Percentiles rank a stretch among this genome's conserved stretches.
phyloP scores from a whole-genome alignment of 2,797 vertebrate species.

The Glyptemys insculpta region DNA sequence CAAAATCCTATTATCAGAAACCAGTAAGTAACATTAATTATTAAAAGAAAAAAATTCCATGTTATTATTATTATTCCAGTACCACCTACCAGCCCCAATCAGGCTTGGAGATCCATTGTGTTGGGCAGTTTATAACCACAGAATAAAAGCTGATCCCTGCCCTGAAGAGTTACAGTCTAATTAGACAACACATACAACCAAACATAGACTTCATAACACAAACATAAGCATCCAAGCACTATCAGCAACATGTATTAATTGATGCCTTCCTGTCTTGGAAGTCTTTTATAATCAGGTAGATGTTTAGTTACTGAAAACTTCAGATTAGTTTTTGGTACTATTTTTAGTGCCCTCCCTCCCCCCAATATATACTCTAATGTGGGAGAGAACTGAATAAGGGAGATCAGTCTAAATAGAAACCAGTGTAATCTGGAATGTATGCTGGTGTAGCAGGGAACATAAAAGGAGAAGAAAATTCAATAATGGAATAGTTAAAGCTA shows the following conservation, averaged over 20 bases:
- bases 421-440: background rate
- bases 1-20: background rate
- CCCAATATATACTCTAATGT: background rate
- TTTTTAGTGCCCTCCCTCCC: background rate
- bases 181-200: background rate
- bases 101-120: background rate
- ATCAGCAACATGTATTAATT: background rate
- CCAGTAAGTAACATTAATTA: background rate
- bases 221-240: background rate
- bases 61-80: background rate
- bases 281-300: background rate
- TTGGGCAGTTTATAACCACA: background rate
- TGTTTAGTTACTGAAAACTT: background rate
- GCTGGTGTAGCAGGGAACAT: background rate
- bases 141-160: background rate
- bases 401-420: background rate
- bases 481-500: background rate
- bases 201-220: background rate
- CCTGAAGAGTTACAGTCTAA: background rate
- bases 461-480: background rate
- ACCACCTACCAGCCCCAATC: too few relatives aligned
- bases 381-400: background rate
- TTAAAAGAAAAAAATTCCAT: background rate
- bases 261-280: background rate
- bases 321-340: background rate